Evolutionary conservation across 2,113 vertebrate genomes (phyloP), one percentile per base, ranked within the genome.

Genomic region (Leucosticte australis): DNA sequence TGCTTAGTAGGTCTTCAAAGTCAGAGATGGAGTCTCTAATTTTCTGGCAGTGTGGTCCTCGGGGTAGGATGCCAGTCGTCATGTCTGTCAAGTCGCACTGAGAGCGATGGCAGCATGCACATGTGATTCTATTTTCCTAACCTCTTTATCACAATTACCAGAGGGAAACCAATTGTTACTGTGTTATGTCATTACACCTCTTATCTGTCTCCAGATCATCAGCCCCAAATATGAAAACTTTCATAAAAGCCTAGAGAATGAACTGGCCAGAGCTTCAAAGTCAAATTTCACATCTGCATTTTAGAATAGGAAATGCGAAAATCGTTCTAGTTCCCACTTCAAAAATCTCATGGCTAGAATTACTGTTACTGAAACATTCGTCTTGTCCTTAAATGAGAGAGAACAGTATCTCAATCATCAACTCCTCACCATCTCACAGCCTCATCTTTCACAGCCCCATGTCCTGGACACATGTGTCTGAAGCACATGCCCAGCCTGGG

Each of bases 211-310:
- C 39, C 28, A 83, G 52, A 90, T 83, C 35, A 1, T 52, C 64
- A 87, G 19, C 3, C 37, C 33, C 30, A 24, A 89, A 49, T 75
- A 75, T 19, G 60, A 94, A 69, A 93, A 64, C 64, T 90, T 21
- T 10, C 60, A 88, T 83, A 67, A 90, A 74, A 86, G 28, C 31
- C 68, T 60, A 11, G n/a, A 31, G 52, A 75, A 71, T 46, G 31
- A 93, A 81, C 83, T 71, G 85, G 71, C 79, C 88, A 46, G 55
- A 77, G 7, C 86, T 94, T 94, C 90, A 95, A 97, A 94, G 92
- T 39, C 41, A 71, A 21, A 55, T 70, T 90, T 70, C 35, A 33
- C 49, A 88, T 94, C 37, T 87, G 65, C 90, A 87, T 94, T 86
- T 90, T 74, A 80, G 75, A 93, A 86, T 68, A 86, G 69, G 79